phyloP scores from a whole-genome alignment of 2,888 invertebrate species.

The Pteria penguin region DNA sequence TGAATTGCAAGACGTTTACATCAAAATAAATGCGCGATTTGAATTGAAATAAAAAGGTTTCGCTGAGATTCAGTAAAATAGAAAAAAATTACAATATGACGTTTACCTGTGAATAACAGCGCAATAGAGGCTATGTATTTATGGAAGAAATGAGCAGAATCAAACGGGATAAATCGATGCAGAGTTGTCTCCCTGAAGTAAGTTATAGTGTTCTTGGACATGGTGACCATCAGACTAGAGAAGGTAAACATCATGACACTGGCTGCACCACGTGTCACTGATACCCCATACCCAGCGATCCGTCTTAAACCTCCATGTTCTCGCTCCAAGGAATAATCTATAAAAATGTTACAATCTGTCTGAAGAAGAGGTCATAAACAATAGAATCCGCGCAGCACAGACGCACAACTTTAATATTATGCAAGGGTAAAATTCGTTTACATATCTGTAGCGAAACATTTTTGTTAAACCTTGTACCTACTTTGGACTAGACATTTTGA shows the following conservation, averaged over 20 bases:
- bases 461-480: too few relatives aligned
- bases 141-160: conserved; percentile 83
- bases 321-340: conserved; percentile 83
- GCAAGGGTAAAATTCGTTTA: too few relatives aligned
- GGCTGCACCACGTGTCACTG: conserved; percentile 84
- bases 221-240: conserved; percentile 83
- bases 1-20: too few relatives aligned
- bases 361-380: too few relatives aligned
- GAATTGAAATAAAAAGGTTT: too few relatives aligned
- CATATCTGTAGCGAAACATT: too few relatives aligned
- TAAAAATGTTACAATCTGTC: too few relatives aligned
- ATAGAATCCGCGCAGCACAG: too few relatives aligned
- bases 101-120: conserved; percentile 82
- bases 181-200: conserved; percentile 83
- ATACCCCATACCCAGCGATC: conserved; percentile 83
- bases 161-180: conserved; percentile 84
- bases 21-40: too few relatives aligned
- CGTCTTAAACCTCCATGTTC: conserved; percentile 83
- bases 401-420: too few relatives aligned
- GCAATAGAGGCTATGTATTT: conserved; percentile 83
- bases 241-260: conserved; percentile 85
- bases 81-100: conserved; percentile 34
- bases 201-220: conserved; percentile 84
- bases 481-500: too few relatives aligned
- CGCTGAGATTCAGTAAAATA: background rate